Evolutionary conservation across 1,140 invertebrate species (phyloP).

Genomic region (Gonioctena quinquepunctata): DNA sequence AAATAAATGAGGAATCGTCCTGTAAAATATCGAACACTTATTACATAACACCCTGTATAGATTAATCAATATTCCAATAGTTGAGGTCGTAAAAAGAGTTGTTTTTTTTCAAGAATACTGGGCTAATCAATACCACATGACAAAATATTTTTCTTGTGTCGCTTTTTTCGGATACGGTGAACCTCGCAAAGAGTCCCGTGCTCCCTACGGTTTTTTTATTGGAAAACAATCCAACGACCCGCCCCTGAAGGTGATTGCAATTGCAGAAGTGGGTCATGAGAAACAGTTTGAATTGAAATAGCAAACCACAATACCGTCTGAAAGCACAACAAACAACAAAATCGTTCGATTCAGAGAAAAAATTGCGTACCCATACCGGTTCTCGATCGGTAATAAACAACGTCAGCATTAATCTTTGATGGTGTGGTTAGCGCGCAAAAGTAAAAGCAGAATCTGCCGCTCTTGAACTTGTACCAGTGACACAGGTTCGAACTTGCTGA

Average conservation of each 20-base stretch:
- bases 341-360: background rate
- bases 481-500: too few species aligned
- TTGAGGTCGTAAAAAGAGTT: background rate
- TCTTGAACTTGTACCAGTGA: too few species aligned
- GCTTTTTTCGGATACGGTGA: too few species aligned
- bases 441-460: background rate
- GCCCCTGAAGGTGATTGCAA: background rate
- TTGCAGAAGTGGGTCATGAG: background rate
- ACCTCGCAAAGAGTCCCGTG: too few species aligned
- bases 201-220: background rate
- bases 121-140: too few species aligned
- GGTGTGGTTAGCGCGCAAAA: background rate
- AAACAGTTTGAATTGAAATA: background rate
- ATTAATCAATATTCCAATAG: too few species aligned
- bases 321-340: background rate
- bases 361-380: background rate
- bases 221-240: background rate
- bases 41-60: too few species aligned
- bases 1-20: too few species aligned
- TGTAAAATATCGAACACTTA: too few species aligned
- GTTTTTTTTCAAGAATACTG: background rate
- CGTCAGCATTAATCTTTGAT: background rate
- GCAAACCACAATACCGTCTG: background rate
- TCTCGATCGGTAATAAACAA: background rate
- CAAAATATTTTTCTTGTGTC: too few species aligned